Evolutionary conservation across 2,113 vertebrate genomes (phyloP), one percentile per base, ranked within the genome.

Genomic region (Falcunculus frontatus): DNA sequence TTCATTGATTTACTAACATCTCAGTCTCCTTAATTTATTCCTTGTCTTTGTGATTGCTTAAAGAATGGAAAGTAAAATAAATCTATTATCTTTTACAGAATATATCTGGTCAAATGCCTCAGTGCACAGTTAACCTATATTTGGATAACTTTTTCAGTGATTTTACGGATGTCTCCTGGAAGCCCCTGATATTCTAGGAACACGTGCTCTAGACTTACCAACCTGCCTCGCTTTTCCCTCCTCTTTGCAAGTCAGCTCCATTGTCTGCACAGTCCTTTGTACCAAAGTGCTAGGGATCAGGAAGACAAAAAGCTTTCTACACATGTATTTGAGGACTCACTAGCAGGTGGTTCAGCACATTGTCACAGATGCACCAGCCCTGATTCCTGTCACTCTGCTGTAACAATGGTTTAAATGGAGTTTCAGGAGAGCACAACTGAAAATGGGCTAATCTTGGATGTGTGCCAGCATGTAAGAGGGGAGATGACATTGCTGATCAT

Each of bases 161-260:
- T 63, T 90, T 84, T 44, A 23, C 2, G 0, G 8, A 7, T 69
- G 8, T 76, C 42, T 93, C 9, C 39, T 56, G 70, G n/a, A 79
- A 94, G 32, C 41, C 44, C 25, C 44, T 73, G 52, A 42, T 67
- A 67, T 93, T 86, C 52, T 68, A 47, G 52, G 25, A 47, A 27
- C 4, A 0, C 0, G 0, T 77, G 27, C 17, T 42, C 13, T 55
- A 46, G 21, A 17, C 17, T 69, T 84, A 60, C 19, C 37, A 63
- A 32, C 23, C 33, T 27, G 16, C 22, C 11, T 64, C 26, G 41
- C 26, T 49, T 65, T 64, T 64, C 37, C 67, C 26, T 85, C 29
- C 14, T 74, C 14, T n/a, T 76, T 50, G n/a, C 50, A 41, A 91
- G 46, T 73, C 53, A 85, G 5, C 16, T 94, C 16, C 4, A 0